Percentiles rank a stretch among this genome's conserved stretches.
Conservation (phyloP, 2,888 invertebrate genomes). For the Scotopteryx bipunctaria region DNA sequence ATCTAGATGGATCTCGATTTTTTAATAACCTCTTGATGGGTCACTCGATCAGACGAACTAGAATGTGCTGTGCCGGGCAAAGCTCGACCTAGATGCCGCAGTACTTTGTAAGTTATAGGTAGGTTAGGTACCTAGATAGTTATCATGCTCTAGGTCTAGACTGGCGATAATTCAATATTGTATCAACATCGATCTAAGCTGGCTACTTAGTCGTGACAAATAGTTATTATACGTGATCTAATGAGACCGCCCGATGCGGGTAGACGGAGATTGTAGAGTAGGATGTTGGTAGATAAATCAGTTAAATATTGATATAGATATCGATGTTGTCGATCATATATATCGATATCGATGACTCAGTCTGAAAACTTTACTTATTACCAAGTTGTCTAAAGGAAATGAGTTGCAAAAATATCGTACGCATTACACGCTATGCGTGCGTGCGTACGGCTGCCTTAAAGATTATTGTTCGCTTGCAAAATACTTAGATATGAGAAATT, state of each 20-base stretch:
- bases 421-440: no score
- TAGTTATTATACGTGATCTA: slow-evolving; percentile 27
- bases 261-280: slow-evolving; percentile 26
- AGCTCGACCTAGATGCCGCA: slow-evolving; percentile 28
- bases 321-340: no score
- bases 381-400: no score
- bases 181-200: slow-evolving; percentile 42
- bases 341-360: slow-evolving; percentile 8
- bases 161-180: slow-evolving; percentile 45
- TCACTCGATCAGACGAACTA: slow-evolving; percentile 48
- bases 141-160: slow-evolving; percentile 30
- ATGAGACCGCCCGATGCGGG: slow-evolving; percentile 12
- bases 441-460: no score
- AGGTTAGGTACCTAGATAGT: not conserved
- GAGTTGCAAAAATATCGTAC: no score
- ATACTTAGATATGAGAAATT: no score
- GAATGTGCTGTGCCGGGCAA: slow-evolving; percentile 37
- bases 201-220: slow-evolving; percentile 42
- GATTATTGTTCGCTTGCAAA: no score
- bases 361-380: not conserved
- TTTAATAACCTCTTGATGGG: slow-evolving; percentile 48
- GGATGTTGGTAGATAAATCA: slow-evolving; percentile 45
- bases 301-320: no score
- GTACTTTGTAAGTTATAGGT: not conserved
- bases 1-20: slow-evolving; percentile 39